A percentile compares a stretch with the other conserved stretches of the same genome.
phyloP scores from a whole-genome alignment of 2,797 vertebrate species.

The Forpus xanthops region DNA sequence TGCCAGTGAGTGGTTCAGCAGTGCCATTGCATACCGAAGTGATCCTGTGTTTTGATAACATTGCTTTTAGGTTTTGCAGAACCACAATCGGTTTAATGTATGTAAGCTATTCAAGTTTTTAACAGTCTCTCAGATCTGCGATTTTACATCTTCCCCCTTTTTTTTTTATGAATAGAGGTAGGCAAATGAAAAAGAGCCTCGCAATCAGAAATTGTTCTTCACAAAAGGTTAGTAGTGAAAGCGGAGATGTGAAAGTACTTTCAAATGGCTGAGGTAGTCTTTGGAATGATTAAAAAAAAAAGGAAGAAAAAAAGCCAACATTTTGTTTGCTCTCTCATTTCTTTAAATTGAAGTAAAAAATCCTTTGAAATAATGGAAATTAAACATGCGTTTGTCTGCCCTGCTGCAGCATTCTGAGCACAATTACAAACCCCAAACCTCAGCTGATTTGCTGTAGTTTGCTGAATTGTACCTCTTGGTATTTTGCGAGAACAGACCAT shows the following conservation, averaged over 20 bases:
- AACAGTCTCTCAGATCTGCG: constrained; percentile 55
- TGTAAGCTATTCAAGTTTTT: constrained; percentile 55
- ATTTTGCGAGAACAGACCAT: constrained; percentile 3
- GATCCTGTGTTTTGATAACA: constrained; percentile 42
- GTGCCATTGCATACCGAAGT: background rate
- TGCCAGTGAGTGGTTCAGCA: background rate
- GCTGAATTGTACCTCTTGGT: constrained; percentile 23
- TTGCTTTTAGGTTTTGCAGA: constrained; percentile 37
- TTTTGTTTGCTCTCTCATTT: background rate
- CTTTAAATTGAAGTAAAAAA: background rate
- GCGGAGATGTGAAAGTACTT: constrained; percentile 49
- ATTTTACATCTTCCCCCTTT: constrained; percentile 16
- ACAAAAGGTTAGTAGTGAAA: constrained; percentile 50
- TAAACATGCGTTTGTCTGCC: constrained; percentile 24
- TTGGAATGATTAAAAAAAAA: background rate
- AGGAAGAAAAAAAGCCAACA: background rate
- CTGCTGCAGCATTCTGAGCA: background rate
- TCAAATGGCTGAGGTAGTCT: constrained; percentile 27
- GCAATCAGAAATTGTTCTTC: constrained; percentile 66
- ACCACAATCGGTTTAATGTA: constrained; percentile 34
- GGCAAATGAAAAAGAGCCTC: constrained; percentile 66
- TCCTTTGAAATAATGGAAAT: constrained; percentile 11
- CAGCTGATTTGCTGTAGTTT: background rate
- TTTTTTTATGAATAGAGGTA: constrained; percentile 51
- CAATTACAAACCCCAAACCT: background rate